phyloP scores from a whole-genome alignment of 2,888 invertebrate species.

The Azorinus chamasolen region DNA sequence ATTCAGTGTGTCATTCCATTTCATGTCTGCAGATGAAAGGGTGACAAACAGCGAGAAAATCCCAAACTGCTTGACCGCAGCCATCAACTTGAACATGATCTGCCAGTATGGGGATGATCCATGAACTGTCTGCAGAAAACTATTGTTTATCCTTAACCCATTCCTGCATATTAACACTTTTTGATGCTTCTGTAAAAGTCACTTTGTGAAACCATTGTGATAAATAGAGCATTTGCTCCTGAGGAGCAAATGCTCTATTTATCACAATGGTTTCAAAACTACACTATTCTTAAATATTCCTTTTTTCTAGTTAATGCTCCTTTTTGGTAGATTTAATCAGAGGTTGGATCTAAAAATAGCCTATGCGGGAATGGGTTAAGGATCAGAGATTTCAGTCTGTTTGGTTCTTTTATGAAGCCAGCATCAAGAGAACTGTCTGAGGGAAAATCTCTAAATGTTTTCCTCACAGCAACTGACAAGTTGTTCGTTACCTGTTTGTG shows the following conservation, averaged over 20 bases:
- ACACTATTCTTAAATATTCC: too few relatives aligned
- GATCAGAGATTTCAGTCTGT: conserved; percentile 20
- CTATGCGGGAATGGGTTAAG: too few relatives aligned
- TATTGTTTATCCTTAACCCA: conserved; percentile 54
- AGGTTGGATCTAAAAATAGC: too few relatives aligned
- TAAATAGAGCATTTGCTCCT: too few relatives aligned
- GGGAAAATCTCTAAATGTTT: conserved; percentile 3
- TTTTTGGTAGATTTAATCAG: too few relatives aligned
- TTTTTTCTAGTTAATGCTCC: too few relatives aligned
- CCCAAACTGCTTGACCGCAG: conserved; percentile 48
- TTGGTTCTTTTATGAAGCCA: conserved; percentile 39
- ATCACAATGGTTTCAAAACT: too few relatives aligned
- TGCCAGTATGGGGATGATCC: conserved; percentile 63
- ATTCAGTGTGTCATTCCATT: conserved; percentile 68
- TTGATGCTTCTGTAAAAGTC: too few relatives aligned
- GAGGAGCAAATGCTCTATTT: too few relatives aligned
- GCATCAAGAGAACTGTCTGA: conserved; percentile 9
- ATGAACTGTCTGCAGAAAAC: conserved; percentile 51
- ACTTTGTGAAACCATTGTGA: too few relatives aligned
- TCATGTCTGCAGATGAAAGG: conserved; percentile 69
- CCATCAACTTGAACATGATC: conserved; percentile 58
- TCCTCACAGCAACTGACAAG: conserved; percentile 42
- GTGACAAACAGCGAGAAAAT: conserved; percentile 60
- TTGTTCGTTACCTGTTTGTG: conserved; percentile 42
- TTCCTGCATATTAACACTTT: too few relatives aligned